These are phyloP conservation scores for Caenorhabditis briggsae DNA, from an alignment of 1,140 invertebrate genomes.

Conservation along the genomic window DNA sequence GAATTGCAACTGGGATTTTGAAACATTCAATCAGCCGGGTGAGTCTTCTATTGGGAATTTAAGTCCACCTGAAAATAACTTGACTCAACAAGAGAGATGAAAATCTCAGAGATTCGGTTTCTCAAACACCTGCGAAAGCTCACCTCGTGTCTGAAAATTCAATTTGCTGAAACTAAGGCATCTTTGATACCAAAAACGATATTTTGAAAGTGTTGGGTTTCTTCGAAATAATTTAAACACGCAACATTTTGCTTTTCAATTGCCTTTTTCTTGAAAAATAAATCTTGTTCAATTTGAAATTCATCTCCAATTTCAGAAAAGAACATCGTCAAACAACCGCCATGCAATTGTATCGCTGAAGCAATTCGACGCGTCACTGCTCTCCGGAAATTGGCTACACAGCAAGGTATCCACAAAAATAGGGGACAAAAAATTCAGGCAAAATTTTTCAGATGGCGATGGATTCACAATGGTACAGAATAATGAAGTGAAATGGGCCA, in stretches of 20 bases:
- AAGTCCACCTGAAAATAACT: no score
- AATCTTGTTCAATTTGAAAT: neutral
- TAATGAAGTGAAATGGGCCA: slow-evolving; percentile 69
- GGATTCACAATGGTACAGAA: slow-evolving; percentile 63
- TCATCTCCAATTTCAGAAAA: slow-evolving; percentile 26
- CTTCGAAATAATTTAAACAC: no score
- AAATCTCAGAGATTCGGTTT: no score
- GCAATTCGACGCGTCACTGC: slow-evolving; percentile 49
- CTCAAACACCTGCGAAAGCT: no score
- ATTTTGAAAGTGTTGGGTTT: no score
- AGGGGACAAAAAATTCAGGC: neutral
- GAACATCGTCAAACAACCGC: slow-evolving; percentile 2
- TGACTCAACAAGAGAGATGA: no score
- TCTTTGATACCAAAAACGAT: no score
- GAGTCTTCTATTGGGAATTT: no score
- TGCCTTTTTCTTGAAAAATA: no score
- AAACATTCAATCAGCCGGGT: neutral
- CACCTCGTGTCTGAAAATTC: no score
- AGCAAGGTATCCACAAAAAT: slow-evolving; percentile 27
- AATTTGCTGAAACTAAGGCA: no score
- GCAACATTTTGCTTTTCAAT: neutral
- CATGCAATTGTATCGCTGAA: slow-evolving; percentile 56
- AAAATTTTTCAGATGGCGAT: slow-evolving; percentile 61
- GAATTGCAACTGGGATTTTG: slow-evolving; percentile 56
- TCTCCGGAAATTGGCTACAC: slow-evolving; percentile 38